Evolutionary conservation across 1,140 invertebrate species (phyloP), one percentile per base, ranked within the genome.

Genomic region (Metopolophium dirhodum): DNA sequence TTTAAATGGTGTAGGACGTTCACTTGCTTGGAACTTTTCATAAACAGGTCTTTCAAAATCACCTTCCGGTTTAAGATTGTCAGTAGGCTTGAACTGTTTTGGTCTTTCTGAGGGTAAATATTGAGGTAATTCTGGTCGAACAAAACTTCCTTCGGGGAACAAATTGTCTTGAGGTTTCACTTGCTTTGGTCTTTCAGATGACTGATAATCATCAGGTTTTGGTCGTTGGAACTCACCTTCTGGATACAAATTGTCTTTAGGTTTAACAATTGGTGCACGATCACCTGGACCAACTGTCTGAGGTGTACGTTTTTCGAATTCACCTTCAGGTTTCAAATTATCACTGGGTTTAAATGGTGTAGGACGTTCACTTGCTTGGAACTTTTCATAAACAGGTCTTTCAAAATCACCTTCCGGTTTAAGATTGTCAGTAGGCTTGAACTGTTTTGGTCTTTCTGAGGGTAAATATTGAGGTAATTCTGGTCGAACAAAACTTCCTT

Each of bases 341-440:
- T 96, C 96, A 94, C 95, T 93, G 20, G 96, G 96, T 93, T 95
- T 95, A 77, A 93, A 94, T 0, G 95, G 95, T 82, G 95, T 94
- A 96, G 95, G 94, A 95, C 96, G 94, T 92, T 96, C 95, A 57
- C 95, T 95, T 95, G 95, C 95, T 57, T 94, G 91, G 95, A 95
- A 96, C 90, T 94, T 94, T 90, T 95, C 94, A 83, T 61, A 68
- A 37, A 57, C 83, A 35, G 95, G 95, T 90, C 95, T 93, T 87
- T 95, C 95, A 94, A 96, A 96, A 45, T 96, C 95, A 85, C 96
- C 96, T 94, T 96, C 96, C 1, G 95, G 95, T 85, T 94, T 94
- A 0, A 96, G 94, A 94, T 96, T 96, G 94, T 97, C 96, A n/a
- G 93, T 82, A 61, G 94, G 95, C 91, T 94, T 95, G 41, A 94